phyloP scores from a whole-genome alignment of 1,140 invertebrate genomes.

The Gerris buenoi region DNA sequence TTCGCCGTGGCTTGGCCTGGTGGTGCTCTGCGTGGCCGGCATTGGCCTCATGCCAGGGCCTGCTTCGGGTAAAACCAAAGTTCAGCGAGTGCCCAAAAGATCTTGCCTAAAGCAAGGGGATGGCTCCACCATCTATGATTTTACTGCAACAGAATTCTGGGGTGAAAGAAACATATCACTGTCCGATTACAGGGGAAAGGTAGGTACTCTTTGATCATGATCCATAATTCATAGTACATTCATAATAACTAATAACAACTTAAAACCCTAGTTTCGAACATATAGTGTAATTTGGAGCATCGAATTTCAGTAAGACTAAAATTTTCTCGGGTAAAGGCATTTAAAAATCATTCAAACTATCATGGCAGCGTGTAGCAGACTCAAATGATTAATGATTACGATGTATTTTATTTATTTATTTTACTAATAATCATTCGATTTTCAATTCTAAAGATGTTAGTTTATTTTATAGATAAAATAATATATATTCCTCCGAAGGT shows the following conservation, averaged over 20 bases:
- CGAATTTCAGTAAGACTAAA: neutral
- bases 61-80: constrained; percentile 6
- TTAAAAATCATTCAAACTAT: neutral
- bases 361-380: neutral
- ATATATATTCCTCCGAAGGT: too few species aligned
- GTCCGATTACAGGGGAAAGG: constrained; percentile 22
- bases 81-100: constrained; percentile 16
- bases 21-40: neutral
- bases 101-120: constrained; percentile 11
- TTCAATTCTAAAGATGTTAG: too few species aligned
- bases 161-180: constrained; percentile 20
- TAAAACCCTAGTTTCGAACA: neutral
- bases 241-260: neutral
- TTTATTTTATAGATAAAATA: too few species aligned
- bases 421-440: too few species aligned
- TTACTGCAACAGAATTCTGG: constrained; percentile 16
- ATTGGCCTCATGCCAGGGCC: neutral
- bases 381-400: neutral
- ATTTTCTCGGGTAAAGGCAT: neutral
- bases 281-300: too few species aligned
- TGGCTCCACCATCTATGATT: constrained; percentile 21
- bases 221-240: neutral
- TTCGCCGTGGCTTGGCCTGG: neutral
- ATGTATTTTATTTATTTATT: too few species aligned
- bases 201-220: neutral